Percentiles rank a stretch among this genome's conserved stretches.
Conservation (phyloP, 2,888 invertebrate genomes). For the Amiota communis region DNA sequence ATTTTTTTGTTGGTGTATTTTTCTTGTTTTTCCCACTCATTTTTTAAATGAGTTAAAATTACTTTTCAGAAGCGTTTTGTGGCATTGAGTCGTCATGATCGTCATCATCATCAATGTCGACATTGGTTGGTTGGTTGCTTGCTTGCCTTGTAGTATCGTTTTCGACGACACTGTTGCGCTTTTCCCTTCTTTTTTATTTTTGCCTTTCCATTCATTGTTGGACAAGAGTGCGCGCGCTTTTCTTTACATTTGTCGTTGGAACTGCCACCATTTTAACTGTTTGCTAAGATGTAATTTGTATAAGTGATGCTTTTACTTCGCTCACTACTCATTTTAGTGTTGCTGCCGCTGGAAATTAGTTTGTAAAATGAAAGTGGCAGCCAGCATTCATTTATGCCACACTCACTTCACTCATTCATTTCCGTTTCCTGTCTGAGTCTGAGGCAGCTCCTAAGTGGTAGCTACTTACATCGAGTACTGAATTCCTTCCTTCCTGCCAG, state of each 20-base stretch:
- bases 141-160: too few relatives aligned
- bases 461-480: too few relatives aligned
- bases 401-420: too few relatives aligned
- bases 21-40: slow-evolving; percentile 26
- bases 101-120: slow-evolving; percentile 8
- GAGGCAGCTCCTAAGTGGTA: too few relatives aligned
- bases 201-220: slow-evolving; percentile 23
- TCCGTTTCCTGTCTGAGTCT: too few relatives aligned
- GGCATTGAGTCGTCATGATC: slow-evolving; percentile 25
- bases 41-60: slow-evolving; percentile 55
- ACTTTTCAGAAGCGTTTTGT: slow-evolving; percentile 43
- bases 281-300: slow-evolving; percentile 19
- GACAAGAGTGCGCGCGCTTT: slow-evolving; percentile 35
- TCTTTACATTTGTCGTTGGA: slow-evolving; percentile 12
- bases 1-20: slow-evolving; percentile 12
- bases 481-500: too few relatives aligned
- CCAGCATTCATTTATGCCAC: slow-evolving; percentile 39
- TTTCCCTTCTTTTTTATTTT: background rate
- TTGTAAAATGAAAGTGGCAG: slow-evolving; percentile 56
- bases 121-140: too few relatives aligned
- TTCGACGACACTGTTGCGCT: slow-evolving; percentile 24
- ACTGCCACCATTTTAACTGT: background rate
- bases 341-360: slow-evolving; percentile 49
- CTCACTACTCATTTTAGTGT: background rate
- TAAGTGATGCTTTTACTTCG: slow-evolving; percentile 29